These are phyloP conservation scores for Hepsetus odoe DNA, from an alignment of 2,113 vertebrate species.

Conservation along the genomic window DNA sequence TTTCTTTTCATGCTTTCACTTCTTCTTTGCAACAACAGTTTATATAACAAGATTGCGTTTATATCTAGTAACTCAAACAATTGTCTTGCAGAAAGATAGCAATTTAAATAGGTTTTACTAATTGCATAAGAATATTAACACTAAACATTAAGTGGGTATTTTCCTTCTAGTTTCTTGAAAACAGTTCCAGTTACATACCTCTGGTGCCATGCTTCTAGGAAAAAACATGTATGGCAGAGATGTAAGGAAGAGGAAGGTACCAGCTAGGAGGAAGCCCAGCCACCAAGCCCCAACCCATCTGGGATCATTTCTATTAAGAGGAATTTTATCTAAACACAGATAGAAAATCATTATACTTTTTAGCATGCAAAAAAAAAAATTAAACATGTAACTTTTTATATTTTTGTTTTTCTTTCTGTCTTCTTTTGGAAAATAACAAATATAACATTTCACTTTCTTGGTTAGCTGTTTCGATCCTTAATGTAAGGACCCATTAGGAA, in stretches of 20 bases:
- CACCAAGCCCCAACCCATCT: slow-evolving; percentile 98
- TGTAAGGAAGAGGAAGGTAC: slow-evolving; percentile 78
- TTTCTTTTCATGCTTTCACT: slow-evolving; percentile 30
- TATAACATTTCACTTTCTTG: too few relatives aligned
- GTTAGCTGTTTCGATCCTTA: too few relatives aligned
- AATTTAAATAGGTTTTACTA: not conserved
- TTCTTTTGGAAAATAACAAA: too few relatives aligned
- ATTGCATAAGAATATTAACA: not conserved
- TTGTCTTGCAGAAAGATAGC: not conserved
- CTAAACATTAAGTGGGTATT: not conserved
- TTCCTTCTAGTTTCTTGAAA: not conserved
- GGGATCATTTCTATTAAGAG: slow-evolving; percentile 75
- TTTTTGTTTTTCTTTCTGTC: too few relatives aligned
- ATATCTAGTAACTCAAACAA: not conserved
- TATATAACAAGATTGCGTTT: not conserved
- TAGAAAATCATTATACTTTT: not conserved
- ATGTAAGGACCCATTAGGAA: too few relatives aligned
- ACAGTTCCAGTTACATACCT: slow-evolving; percentile 59
- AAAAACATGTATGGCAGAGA: slow-evolving; percentile 92
- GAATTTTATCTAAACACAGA: slow-evolving; percentile 11
- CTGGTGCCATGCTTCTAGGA: slow-evolving; percentile 81
- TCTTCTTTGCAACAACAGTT: not conserved
- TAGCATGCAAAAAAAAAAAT: too few relatives aligned
- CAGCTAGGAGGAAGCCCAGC: slow-evolving; percentile 89
- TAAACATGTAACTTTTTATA: too few relatives aligned